Evolutionary conservation across 1,140 invertebrate genomes (phyloP), one percentile per base, ranked within the genome.

Genomic region (Drosophila rhopaloa): DNA sequence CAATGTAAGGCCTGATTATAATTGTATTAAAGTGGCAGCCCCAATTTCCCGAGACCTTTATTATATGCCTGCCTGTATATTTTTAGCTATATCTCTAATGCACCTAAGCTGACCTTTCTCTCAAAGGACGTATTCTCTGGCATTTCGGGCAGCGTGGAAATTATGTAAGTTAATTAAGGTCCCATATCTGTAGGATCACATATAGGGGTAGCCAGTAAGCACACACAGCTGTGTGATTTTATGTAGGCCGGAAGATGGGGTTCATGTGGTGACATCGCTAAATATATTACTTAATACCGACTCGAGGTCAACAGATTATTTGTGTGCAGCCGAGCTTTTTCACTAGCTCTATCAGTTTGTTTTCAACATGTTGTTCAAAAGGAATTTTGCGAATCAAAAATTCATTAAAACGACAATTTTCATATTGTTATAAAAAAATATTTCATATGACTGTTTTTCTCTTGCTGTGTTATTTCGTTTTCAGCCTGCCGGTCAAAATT

Each of bases 41-140:
- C 35, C 37, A 29, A 32, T 46, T 16, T 11, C 11, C 16, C 10
- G 16, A 5, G 14, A 35, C 38, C 10, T 10, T 19, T 44, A 35
- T 47, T 16, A 1, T 55, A 37, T 46, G 35, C 8, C 7, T 37
- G 1, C 35, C 8, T 38, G 5, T 27, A 48, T 41, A 10, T 32
- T 73, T 78, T 19, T 76, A 94, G 94, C 70, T 93, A 94, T 66
- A 94, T 94, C 55, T 93, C 93, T 7, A 83, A 93, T 65, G 93
- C 93, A 2, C 93, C 93, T 13, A 92, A 93, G 70, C 65, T 94
- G 37, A 93, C 81, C 56, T 92, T 81, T 54, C 85, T 94, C 61
- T 93, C 74, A 65, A 93, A 79, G 78, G 91, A 72, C 92, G 93
- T 68, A 47, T 93, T 84, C 84, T 88, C 41, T 79, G 92, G 67